These are phyloP conservation scores for Portunus trituberculatus DNA, from an alignment of 1,140 invertebrate genomes.

Conservation along the genomic window DNA sequence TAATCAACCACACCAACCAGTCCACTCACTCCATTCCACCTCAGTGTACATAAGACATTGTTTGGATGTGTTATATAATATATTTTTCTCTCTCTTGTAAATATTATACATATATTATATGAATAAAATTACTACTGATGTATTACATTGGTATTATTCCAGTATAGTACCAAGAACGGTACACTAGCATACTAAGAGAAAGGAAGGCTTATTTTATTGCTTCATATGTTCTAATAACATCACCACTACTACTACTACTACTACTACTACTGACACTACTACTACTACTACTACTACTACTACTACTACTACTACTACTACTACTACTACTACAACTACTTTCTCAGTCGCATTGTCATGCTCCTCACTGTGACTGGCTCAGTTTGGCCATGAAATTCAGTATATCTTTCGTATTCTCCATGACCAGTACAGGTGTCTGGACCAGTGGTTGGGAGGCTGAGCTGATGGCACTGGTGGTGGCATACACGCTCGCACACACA, in stretches of 20 bases:
- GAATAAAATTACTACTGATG: not conserved
- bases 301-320: too few relatives aligned
- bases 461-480: too few relatives aligned
- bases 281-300: not conserved
- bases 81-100: not conserved
- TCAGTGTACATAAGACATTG: constrained; percentile 13
- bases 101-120: not conserved
- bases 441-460: too few relatives aligned
- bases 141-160: not conserved
- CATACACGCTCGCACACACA: too few relatives aligned
- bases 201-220: not conserved
- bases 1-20: not conserved
- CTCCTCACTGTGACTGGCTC: too few relatives aligned
- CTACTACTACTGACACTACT: not conserved
- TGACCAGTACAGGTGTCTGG: too few relatives aligned
- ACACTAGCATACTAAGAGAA: not conserved
- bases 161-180: not conserved
- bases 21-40: constrained; percentile 8
- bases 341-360: too few relatives aligned
- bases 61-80: constrained; percentile 6
- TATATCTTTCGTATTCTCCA: too few relatives aligned
- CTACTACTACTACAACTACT: too few relatives aligned
- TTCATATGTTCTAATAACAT: not conserved
- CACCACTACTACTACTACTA: not conserved
- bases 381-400: too few relatives aligned